Conservation (phyloP, 2,797 vertebrate species). For the Spinus olivaceus region DNA sequence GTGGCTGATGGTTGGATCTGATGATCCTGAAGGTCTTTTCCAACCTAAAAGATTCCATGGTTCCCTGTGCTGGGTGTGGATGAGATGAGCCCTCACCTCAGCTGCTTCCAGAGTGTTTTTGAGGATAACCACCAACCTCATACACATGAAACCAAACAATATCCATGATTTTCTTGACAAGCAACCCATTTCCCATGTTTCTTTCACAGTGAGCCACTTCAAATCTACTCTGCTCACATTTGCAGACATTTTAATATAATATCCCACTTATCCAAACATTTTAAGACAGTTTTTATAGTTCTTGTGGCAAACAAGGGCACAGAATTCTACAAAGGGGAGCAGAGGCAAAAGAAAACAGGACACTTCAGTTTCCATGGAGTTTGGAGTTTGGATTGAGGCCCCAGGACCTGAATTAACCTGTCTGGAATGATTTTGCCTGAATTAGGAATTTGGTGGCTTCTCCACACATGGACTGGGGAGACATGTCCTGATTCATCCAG, state of each 20-base stretch:
- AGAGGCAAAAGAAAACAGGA: neutral
- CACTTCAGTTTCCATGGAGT: neutral
- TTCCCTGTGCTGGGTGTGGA: neutral
- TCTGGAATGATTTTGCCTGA: neutral
- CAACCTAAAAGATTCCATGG: rapidly evolving
- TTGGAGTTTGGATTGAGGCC: neutral
- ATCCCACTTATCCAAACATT: neutral
- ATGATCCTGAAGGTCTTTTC: neutral
- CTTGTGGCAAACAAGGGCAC: neutral
- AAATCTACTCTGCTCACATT: neutral
- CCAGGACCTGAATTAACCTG: neutral
- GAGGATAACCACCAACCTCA: neutral
- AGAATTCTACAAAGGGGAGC: neutral
- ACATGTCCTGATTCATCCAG: neutral
- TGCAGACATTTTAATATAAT: neutral
- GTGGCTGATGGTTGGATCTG: neutral
- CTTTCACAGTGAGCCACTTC: no score
- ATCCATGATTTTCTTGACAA: neutral
- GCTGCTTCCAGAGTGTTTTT: neutral
- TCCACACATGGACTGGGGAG: neutral
- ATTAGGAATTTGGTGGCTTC: neutral
- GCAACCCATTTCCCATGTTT: rapidly evolving
- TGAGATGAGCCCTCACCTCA: rapidly evolving
- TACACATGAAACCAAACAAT: rapidly evolving
- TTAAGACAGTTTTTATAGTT: neutral